A percentile compares a stretch with the other conserved stretches of the same genome.
These are phyloP conservation scores for Rotaria magnacalcarata DNA, from an alignment of 2,888 invertebrate genomes.

Conservation along the genomic window DNA sequence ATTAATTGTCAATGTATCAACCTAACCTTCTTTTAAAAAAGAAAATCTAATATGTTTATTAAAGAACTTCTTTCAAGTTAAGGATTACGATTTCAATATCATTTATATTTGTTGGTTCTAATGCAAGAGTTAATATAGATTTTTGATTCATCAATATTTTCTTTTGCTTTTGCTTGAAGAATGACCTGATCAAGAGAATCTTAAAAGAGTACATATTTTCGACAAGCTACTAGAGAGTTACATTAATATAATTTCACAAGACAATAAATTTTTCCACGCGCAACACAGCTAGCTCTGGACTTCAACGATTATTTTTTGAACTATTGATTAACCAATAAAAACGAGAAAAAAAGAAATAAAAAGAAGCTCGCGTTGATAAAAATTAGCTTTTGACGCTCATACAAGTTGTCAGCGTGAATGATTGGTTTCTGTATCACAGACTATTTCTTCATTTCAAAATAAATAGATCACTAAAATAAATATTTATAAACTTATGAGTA, in stretches of 20 bases:
- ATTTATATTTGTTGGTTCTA: constrained; percentile 78
- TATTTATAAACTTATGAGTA: not conserved
- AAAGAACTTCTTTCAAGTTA: constrained; percentile 73
- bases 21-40: constrained; percentile 68
- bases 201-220: constrained; percentile 56
- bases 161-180: constrained; percentile 39
- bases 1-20: constrained; percentile 72
- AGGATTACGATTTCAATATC: constrained; percentile 77
- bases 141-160: constrained; percentile 67
- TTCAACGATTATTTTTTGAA: constrained; percentile 62
- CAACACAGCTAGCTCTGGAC: constrained; percentile 82
- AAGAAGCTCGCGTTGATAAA: constrained; percentile 69
- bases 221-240: constrained; percentile 54
- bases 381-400: constrained; percentile 85
- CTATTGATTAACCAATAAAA: not conserved
- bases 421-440: constrained; percentile 73
- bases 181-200: constrained; percentile 44
- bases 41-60: not conserved
- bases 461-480: constrained; percentile 74
- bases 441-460: constrained; percentile 78
- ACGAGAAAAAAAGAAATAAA: not conserved
- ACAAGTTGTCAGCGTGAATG: constrained; percentile 72
- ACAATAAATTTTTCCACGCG: constrained; percentile 76
- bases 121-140: constrained; percentile 75
- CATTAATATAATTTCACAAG: constrained; percentile 55